Conservation (phyloP, 2,797 vertebrate genomes). For the Pipistrellus pygmaeus region DNA sequence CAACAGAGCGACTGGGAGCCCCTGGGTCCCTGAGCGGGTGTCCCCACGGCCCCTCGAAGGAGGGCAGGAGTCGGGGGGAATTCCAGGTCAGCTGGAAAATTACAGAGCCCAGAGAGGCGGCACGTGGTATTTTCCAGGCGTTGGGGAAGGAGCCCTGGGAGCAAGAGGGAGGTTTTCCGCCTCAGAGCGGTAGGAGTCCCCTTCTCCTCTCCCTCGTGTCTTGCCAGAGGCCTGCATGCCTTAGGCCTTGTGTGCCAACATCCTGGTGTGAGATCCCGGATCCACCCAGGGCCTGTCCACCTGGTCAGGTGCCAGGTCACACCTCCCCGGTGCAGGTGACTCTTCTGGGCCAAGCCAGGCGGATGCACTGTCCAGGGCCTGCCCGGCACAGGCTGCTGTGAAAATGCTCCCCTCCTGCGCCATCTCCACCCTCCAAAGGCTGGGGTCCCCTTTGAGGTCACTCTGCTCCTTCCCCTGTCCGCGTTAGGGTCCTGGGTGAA, state of each 20-base stretch:
- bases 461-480: too few relatives aligned
- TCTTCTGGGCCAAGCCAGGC: not conserved
- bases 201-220: not conserved
- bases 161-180: constrained; percentile 15
- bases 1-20: constrained; percentile 27
- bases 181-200: not conserved
- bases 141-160: not conserved
- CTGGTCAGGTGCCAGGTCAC: not conserved
- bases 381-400: not conserved
- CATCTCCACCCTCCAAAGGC: too few relatives aligned
- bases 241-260: not conserved
- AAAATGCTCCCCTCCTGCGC: not conserved
- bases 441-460: too few relatives aligned
- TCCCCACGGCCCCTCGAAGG: constrained; percentile 52
- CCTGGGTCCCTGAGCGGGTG: not conserved
- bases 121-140: constrained; percentile 70
- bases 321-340: not conserved
- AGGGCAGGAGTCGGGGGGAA: constrained; percentile 64
- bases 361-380: not conserved
- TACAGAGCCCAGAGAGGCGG: constrained; percentile 58
- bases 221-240: not conserved
- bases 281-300: not conserved
- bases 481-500: too few relatives aligned
- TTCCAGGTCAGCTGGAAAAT: constrained; percentile 80
- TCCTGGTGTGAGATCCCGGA: not conserved